Conservation (phyloP, 1,140 invertebrate genomes). For the Pachyrhynchus sulphureomaculatus region DNA sequence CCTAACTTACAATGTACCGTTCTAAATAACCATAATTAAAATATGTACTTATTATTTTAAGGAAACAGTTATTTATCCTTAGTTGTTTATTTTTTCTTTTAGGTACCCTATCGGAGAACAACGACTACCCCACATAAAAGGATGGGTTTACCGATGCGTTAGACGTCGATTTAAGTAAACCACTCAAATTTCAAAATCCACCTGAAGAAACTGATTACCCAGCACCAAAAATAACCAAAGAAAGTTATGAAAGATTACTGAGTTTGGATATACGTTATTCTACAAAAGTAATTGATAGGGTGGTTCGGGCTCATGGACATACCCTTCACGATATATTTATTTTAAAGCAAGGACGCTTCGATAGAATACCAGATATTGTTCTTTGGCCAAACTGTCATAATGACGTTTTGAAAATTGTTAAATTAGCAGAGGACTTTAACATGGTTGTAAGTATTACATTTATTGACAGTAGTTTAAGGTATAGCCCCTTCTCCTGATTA, state of each 20-base stretch:
- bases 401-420: conserved; percentile 80
- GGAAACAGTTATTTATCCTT: too few relatives aligned
- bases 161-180: conserved; percentile 59
- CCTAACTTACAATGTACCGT: too few relatives aligned
- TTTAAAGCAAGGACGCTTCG: conserved; percentile 67
- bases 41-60: too few relatives aligned
- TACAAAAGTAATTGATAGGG: conserved; percentile 70
- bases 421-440: conserved; percentile 71
- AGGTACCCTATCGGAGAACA: conserved; percentile 84
- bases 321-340: conserved; percentile 88
- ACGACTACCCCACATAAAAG: conserved; percentile 73
- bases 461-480: conserved; percentile 62
- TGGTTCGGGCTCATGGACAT: conserved; percentile 93
- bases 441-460: conserved; percentile 57
- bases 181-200: conserved; percentile 54
- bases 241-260: conserved; percentile 64
- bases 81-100: background rate
- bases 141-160: conserved; percentile 80
- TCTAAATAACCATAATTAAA: too few relatives aligned
- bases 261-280: conserved; percentile 70
- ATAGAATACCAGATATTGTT: conserved; percentile 89
- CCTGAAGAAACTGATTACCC: conserved; percentile 59
- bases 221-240: conserved; percentile 54
- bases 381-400: conserved; percentile 87
- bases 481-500: too few relatives aligned